Conservation (phyloP, 2,797 vertebrate species). For the Sylvia borin region DNA sequence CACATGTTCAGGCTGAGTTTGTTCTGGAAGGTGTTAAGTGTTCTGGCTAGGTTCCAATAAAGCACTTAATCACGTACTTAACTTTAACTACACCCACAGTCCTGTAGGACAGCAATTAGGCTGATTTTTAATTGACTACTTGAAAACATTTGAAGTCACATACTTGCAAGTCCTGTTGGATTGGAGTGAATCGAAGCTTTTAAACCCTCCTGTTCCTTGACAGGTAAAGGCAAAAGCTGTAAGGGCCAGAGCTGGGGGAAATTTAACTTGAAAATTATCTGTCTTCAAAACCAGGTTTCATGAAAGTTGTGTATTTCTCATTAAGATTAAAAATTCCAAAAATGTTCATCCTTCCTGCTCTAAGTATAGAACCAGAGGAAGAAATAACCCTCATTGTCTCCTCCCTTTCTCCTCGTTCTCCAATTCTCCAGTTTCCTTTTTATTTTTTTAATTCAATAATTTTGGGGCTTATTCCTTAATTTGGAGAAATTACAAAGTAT, state of each 20-base stretch:
- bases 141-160: background rate
- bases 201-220: background rate
- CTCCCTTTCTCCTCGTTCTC: background rate
- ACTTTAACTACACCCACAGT: constrained; percentile 39
- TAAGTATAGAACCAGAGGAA: background rate
- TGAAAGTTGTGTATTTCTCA: background rate
- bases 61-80: constrained; percentile 56
- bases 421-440: background rate
- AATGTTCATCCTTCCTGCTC: rapidly evolving
- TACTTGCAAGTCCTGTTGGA: background rate
- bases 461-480: background rate
- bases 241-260: background rate
- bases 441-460: background rate
- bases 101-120: background rate
- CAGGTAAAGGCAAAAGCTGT: background rate
- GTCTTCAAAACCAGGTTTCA: background rate
- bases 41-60: constrained; percentile 25
- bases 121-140: constrained; percentile 11
- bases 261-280: background rate
- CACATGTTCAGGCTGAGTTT: background rate
- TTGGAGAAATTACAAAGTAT: background rate
- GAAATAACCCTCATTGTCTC: background rate
- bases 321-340: background rate
- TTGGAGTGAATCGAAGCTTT: background rate
- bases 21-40: constrained; percentile 39